Conservation (phyloP, 2,888 invertebrate genomes). For the Glaucopsyche alexis region DNA sequence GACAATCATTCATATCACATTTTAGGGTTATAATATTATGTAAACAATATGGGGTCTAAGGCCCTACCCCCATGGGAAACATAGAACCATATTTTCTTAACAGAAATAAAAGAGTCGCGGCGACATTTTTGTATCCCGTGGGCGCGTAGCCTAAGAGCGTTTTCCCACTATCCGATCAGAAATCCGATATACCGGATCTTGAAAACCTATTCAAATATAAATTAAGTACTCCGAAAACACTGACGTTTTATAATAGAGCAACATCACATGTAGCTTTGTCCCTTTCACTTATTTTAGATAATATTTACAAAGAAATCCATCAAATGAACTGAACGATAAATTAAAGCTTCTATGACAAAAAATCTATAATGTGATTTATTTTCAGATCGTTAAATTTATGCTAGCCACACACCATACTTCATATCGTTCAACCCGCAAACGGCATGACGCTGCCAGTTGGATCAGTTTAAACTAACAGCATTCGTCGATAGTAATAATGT, state of each 20-base stretch:
- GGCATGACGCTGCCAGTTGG: too few species aligned
- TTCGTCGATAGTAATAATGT: too few species aligned
- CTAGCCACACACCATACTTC: too few species aligned
- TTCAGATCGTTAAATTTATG: too few species aligned
- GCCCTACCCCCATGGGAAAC: background rate
- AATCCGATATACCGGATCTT: background rate
- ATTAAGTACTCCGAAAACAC: background rate
- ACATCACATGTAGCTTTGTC: conserved; percentile 9
- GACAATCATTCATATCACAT: conserved; percentile 23
- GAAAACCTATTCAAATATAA: background rate
- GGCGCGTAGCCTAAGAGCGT: background rate
- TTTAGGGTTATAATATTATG: conserved; percentile 1
- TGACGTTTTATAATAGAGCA: background rate
- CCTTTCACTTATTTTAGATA: background rate
- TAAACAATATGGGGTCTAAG: background rate
- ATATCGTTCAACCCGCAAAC: too few species aligned
- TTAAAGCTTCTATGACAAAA: too few species aligned
- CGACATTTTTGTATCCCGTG: background rate
- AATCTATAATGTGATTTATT: too few species aligned
- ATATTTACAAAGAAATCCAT: background rate
- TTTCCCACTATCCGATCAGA: too few species aligned
- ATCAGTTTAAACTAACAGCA: too few species aligned
- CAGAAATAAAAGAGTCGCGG: background rate
- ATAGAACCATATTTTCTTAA: background rate
- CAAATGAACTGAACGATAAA: too few species aligned